A percentile compares a stretch with the other conserved stretches of the same genome.
phyloP scores from a whole-genome alignment of 2,797 vertebrate genomes.

The Xiphorhynchus erythropygius region DNA sequence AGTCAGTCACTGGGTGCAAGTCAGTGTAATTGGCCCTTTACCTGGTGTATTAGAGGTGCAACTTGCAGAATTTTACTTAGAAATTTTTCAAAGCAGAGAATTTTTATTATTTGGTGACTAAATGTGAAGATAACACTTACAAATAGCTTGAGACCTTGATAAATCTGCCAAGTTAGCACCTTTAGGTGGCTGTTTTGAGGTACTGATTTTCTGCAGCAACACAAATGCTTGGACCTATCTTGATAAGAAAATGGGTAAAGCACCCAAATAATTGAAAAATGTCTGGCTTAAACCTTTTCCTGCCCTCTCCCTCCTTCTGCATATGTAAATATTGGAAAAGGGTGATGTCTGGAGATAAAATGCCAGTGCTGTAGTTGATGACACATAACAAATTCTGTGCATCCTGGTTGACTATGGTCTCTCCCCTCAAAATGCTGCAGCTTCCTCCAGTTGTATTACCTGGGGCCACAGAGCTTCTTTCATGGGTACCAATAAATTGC shows the following conservation, averaged over 20 bases:
- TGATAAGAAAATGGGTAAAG: not conserved
- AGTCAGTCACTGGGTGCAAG: not conserved
- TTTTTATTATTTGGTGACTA: not conserved
- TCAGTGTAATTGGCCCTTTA: not conserved
- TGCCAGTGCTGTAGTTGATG: not conserved
- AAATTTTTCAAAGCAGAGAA: not conserved
- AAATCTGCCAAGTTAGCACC: not conserved
- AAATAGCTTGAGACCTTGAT: not conserved
- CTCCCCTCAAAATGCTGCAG: not conserved
- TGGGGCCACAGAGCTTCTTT: not conserved
- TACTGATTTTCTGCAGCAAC: not conserved
- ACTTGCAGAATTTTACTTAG: not conserved
- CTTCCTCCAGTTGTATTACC: slow-evolving; percentile 5
- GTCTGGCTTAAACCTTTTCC: not conserved
- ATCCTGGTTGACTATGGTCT: not conserved
- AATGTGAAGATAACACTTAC: not conserved
- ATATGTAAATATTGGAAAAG: not conserved
- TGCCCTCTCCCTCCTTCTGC: not conserved
- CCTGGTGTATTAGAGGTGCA: not conserved
- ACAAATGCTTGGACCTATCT: not conserved
- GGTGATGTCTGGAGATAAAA: not conserved
- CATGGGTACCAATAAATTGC: not conserved
- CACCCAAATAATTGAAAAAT: not conserved
- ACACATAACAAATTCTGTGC: not conserved
- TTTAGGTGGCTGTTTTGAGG: not conserved